Evolutionary conservation across 2,888 invertebrate genomes (phyloP), one percentile per base, ranked within the genome.

Genomic region (Drosophila fulvimacula): DNA sequence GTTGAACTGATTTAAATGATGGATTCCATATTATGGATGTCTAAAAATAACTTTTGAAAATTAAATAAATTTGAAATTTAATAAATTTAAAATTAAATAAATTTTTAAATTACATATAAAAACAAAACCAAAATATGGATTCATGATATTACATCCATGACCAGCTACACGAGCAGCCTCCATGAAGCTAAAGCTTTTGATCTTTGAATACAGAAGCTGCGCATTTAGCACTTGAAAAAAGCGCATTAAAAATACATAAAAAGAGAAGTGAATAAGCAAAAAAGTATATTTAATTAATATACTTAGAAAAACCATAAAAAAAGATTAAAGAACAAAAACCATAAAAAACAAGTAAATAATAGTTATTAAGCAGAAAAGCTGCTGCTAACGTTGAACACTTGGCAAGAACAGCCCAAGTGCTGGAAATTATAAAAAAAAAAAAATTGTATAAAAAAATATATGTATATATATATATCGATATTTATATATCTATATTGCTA

Each of bases 341-440:
- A 39, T 48, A 39, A 21, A 30, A 21, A 49, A 27, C 34, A 39
- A 15, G 5, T 4, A 36, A 58, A 62, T 58, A 9, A 69, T 51
- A 59, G 46, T 53, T 69, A 13, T 72, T 42, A 17, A 64, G 17
- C 10, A 24, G 10, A n/a, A 24, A 34, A 10, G 32, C 17, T 10
- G 2, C n/a, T 4, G 19, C 41, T 30, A 59, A 67, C 52, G 56
- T 55, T 13, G 41, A 41, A 39, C 64, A 70, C 36, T 70, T 69
- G n/a, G 24, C 56, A 24, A 56, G 27, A 52, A 46, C 63, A 51
- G 69, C 67, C 66, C 57, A 51, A 15, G 34, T 21, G 30, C 24
- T 44, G 13, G 15, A 57, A 5, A 49, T 41, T 39, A 17, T 11
- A 34, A 19, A 15, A 30, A 48, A 32, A 11, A n/a, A n/a, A n/a